Conservation (phyloP, 1,140 invertebrate species). For the Eufriesea mexicana region DNA sequence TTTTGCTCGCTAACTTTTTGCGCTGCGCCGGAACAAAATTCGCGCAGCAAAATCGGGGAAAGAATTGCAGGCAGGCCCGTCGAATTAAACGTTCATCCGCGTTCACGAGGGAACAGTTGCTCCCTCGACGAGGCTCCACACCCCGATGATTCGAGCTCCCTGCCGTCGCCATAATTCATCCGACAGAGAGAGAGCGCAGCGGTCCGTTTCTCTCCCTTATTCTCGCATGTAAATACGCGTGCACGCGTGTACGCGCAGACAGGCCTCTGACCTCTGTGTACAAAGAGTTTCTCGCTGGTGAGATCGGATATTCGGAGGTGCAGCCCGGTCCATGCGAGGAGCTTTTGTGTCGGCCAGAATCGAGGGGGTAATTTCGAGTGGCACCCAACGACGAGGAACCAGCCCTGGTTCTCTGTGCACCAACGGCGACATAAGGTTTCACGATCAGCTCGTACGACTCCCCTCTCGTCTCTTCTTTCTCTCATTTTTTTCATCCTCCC, state of each 20-base stretch:
- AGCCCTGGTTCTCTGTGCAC: neutral
- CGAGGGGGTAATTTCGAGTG: slow-evolving; percentile 38
- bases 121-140: neutral
- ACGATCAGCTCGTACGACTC: neutral
- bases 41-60: neutral
- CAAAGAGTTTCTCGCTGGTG: slow-evolving; percentile 22
- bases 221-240: slow-evolving; percentile 29
- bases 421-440: slow-evolving; percentile 23
- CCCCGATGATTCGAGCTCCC: neutral
- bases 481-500: too few relatives aligned
- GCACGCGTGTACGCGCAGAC: slow-evolving; percentile 13
- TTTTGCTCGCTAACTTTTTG: too few relatives aligned
- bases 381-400: slow-evolving; percentile 31
- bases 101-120: neutral
- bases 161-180: slow-evolving; percentile 23
- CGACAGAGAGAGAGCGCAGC: neutral
- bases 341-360: slow-evolving; percentile 31
- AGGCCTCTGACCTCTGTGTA: neutral
- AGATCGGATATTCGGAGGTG: slow-evolving; percentile 32
- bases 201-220: neutral
- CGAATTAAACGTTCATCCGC: neutral
- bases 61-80: neutral
- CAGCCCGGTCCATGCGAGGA: slow-evolving; percentile 17
- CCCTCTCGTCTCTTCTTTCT: neutral
- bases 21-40: too few relatives aligned